Evolutionary conservation across 2,888 invertebrate species (phyloP), one percentile per base, ranked within the genome.

Genomic region (Drymonia ruficornis): DNA sequence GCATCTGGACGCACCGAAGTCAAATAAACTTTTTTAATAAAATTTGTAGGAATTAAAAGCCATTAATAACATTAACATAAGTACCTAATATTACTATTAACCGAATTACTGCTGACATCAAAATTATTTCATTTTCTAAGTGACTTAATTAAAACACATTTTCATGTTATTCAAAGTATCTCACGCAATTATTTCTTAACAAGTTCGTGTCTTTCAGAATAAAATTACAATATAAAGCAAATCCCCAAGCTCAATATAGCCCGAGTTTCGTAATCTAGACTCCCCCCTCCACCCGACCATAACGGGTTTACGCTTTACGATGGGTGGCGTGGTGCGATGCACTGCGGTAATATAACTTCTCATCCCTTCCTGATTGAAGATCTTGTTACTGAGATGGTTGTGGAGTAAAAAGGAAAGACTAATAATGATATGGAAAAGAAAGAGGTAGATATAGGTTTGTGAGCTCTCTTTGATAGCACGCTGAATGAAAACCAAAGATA

Each of bases 271-370:
- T 23, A 43, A 43, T 43, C 43, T 16, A 43, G 19, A n/a, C 43
- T 23, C 12, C 13, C 1, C 23, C 23, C 23, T 2, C 7, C 23
- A 4, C 19, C 13, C 19, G 13, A 19, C 43, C 19, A 16, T 19
- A 43, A 19, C 43, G 13, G 43, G 7, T 19, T 43, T 43, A 19
- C 19, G 43, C 6, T 43, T 43, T 43, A 43, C 43, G 19, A 43
- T 43, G 23, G 12, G 43, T 13, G 19, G 12, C 43, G 13, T 13
- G 19, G 40, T 8, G 40, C 43, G 18, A 19, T 43, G 18, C 19
- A 40, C 40, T 40, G 40, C 16, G 40, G 40, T 40, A 9, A 16
- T 40, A 16, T 40, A 16, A 15, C 16, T 16, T 40, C 11, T 16
- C 40, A 40, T 40, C 16, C 40, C 40, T 40, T 40, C 38, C 16